These are phyloP conservation scores for Drosophila simulans DNA, from an alignment of 1,140 invertebrate genomes.

Conservation along the genomic window DNA sequence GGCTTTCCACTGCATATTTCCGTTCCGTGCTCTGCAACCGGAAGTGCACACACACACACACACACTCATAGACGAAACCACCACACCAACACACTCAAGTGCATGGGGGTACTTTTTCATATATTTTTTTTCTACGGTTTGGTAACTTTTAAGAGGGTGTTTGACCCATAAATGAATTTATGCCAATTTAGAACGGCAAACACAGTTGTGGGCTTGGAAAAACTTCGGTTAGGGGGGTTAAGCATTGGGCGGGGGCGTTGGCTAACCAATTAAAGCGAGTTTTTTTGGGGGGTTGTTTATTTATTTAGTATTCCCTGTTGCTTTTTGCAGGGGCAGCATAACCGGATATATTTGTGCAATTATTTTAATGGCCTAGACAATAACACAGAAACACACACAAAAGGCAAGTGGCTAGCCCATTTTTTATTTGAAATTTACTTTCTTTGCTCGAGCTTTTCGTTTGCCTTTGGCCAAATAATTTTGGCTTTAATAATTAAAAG, in stretches of 20 bases:
- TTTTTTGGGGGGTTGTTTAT: conserved; percentile 46
- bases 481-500: conserved; percentile 37
- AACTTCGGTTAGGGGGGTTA: background rate
- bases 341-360: conserved; percentile 54
- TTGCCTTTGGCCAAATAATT: conserved; percentile 13
- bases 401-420: conserved; percentile 22
- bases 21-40: conserved; percentile 57
- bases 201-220: conserved; percentile 18
- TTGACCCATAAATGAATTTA: conserved; percentile 79
- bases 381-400: conserved; percentile 14
- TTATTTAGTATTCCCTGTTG: conserved; percentile 18
- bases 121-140: conserved; percentile 16
- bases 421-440: conserved; percentile 28
- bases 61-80: conserved; percentile 19
- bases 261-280: conserved; percentile 54
- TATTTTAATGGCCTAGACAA: conserved; percentile 46
- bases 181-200: conserved; percentile 63
- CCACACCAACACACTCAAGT: conserved; percentile 31
- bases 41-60: conserved; percentile 54
- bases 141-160: conserved; percentile 50
- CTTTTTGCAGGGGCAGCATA: conserved; percentile 23
- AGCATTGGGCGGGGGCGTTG: conserved; percentile 16
- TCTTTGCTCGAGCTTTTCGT: background rate
- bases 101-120: conserved; percentile 11
- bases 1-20: conserved; percentile 43